Percentiles rank a stretch among this genome's conserved stretches.
These are phyloP conservation scores for Nansenia antarctica DNA, from an alignment of 2,113 vertebrate species.

Conservation along the genomic window DNA sequence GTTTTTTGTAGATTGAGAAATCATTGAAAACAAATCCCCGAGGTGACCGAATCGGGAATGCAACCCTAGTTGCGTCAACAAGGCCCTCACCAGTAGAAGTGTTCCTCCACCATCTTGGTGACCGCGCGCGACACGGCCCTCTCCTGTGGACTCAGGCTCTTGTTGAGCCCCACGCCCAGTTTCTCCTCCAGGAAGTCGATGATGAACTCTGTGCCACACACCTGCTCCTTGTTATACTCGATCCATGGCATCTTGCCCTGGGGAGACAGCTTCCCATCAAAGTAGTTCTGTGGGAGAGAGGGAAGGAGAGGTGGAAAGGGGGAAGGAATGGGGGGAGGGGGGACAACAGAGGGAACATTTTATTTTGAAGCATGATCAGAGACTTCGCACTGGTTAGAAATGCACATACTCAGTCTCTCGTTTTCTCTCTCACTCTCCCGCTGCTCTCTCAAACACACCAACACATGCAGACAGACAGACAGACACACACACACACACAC, in stretches of 20 bases:
- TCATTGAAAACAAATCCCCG: too few relatives aligned
- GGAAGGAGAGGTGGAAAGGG: not conserved
- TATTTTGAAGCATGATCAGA: too few relatives aligned
- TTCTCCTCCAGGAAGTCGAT: slow-evolving; percentile 97
- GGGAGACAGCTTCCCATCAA: slow-evolving; percentile 95
- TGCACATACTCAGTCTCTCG: not conserved
- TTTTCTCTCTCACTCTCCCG: not conserved
- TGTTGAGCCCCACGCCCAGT: slow-evolving; percentile 91
- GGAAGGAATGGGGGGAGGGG: not conserved
- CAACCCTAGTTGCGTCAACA: not conserved
- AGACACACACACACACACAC: not conserved
- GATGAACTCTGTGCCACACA: slow-evolving; percentile 94
- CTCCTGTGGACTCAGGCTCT: slow-evolving; percentile 87
- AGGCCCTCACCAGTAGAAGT: slow-evolving; percentile 92
- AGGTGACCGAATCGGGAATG: too few relatives aligned
- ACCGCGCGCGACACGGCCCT: slow-evolving; percentile 89
- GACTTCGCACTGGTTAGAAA: too few relatives aligned
- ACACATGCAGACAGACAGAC: too few relatives aligned
- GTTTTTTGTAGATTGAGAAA: too few relatives aligned
- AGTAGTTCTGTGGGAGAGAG: slow-evolving; percentile 85
- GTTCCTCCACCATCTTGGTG: slow-evolving; percentile 98
- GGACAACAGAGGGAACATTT: not conserved
- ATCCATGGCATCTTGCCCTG: slow-evolving; percentile 99
- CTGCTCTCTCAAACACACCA: not conserved
- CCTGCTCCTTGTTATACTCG: slow-evolving; percentile 93